Evolutionary conservation across 2,888 invertebrate genomes (phyloP), one percentile per base, ranked within the genome.

Genomic region (Ypsolopha sequella): DNA sequence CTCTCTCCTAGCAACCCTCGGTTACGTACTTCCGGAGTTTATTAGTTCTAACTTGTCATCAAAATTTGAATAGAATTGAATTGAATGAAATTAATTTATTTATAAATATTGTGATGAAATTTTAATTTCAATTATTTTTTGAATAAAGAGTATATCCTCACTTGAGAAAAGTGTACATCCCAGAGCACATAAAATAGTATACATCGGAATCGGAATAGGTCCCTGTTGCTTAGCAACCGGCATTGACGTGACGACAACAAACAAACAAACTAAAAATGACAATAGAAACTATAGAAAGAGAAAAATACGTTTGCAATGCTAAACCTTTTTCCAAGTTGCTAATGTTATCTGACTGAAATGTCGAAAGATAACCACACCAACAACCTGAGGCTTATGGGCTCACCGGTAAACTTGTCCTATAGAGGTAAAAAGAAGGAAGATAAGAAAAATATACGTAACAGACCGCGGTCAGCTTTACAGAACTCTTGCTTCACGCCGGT

Each of bases 341-440:
- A 43, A 33, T 43, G 14, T 43, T 50, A 3, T 34, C 8, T 33
- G 58, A 60, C 63, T 73, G 74, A 70, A 70, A 86, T 85, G 85
- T 85, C 86, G 62, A 85, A 84, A 64, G 85, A 86, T 62, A 82
- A 73, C 58, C 65, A 70, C 58, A 34, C 54, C 13, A 14, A 46
- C 33, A 84, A 77, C 55, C 61, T 86, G 58, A 75, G 86, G 57
- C 70, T 86, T 51, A 65, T 80, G 41, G 86, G 86, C 55, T 85
- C 86, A 43, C 86, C 85, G 55, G 84, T 86, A 52, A 85, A 85
- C 59, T 66, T 86, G 38, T 73, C 77, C 0, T 79, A 82, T 53
- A 70, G 85, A 54, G 70, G 68, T 57, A 85, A 84, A 63, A 85
- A 77, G 58, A 81, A 77, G 54, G 81, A 82, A 60, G 84, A 80